phyloP scores from a whole-genome alignment of 2,888 invertebrate genomes.

The Chironomus riparius region DNA sequence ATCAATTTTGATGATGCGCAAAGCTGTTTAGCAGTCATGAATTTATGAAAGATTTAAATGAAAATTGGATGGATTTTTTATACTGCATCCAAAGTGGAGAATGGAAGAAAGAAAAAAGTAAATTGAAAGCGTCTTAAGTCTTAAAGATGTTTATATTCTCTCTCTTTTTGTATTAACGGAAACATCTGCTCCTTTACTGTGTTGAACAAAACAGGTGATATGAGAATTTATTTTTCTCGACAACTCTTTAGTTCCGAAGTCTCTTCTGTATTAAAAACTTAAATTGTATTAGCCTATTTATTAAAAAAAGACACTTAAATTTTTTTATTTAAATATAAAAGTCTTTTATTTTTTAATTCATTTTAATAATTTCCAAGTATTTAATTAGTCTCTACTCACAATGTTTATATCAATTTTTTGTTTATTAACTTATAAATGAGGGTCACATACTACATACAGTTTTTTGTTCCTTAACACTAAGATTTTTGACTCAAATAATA shows the following conservation, averaged over 20 bases:
- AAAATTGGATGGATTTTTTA: constrained; percentile 5
- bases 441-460: no score
- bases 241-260: constrained; percentile 14
- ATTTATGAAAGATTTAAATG: constrained; percentile 14
- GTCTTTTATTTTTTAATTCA: background rate
- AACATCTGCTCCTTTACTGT: constrained; percentile 21
- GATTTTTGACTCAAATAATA: no score
- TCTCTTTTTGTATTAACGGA: background rate
- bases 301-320: no score
- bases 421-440: no score
- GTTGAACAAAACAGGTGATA: constrained; percentile 22
- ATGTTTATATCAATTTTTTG: no score
- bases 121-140: constrained; percentile 18
- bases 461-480: no score
- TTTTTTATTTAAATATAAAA: background rate
- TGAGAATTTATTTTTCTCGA: constrained; percentile 8
- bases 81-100: background rate
- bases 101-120: constrained; percentile 6
- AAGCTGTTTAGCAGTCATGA: background rate
- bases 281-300: no score
- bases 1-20: background rate
- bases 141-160: constrained; percentile 19
- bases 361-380: background rate
- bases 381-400: no score
- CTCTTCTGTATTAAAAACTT: background rate